Base-by-base conservation (phyloP, 2,888 invertebrate genomes). In the Callyntrura guangdongensis region DNA sequence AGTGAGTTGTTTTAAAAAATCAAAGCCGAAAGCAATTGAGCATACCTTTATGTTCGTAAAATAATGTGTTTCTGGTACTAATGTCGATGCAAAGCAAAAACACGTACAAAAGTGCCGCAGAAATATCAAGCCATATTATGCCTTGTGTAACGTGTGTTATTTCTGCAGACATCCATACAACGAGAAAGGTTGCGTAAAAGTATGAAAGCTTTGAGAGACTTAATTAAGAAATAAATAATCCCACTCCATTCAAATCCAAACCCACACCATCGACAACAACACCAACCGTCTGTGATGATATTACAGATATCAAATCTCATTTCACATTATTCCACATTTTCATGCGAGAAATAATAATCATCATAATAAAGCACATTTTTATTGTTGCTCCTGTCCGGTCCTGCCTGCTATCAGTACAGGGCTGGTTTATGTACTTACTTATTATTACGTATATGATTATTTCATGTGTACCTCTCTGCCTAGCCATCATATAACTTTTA, bases 191-290 rank as follows among this genome's bases (percentile, higher is more conserved):
- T n/a, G n/a, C 36, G 36, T 36, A 36, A 36, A 36, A 36, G 11
- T 17, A 9, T 9, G 67, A 47, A 11, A 53, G 25, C 49, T 17
- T 20, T 9, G 67, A 47, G 20, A 53, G 25, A 77, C 74, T 74
- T 88, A 83, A 88, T 88, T 88, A 88, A 88, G 88, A 88, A 83
- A 88, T 88, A 88, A 88, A 88, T 88, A 82, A 69, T 67, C 77
- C 69, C 11, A 61, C 64, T 59, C 27, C 88, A 9, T n/a, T 25
- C 47, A 72, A 36, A 72, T 20, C 72, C 72, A 72, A 45, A 72
- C 72, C 72, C n/a, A n/a, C n/a, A 72, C 17, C 72, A 47, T 3
- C 61, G 17, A n/a, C 61, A 64, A 8, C 49, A 53, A 47, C 74
- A 49, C 11, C 74, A 77, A 49, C 88, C 67, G 47, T 6, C 72